Percentiles rank a stretch among this genome's conserved stretches.
Evolutionary conservation across 2,888 invertebrate species (phyloP).

Genomic region (Syrista parreyssii): DNA sequence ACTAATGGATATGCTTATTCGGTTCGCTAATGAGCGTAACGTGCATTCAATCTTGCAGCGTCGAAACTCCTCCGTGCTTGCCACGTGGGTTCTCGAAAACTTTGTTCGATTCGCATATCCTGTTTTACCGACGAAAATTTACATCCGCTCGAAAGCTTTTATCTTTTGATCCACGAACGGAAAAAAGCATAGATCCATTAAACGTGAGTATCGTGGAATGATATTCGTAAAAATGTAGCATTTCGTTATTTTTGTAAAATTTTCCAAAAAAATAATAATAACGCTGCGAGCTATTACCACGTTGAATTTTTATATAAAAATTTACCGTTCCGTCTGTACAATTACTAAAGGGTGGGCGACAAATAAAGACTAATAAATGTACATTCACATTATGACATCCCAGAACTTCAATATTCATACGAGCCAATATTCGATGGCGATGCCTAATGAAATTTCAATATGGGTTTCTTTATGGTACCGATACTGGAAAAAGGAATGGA

Average conservation of each 20-base stretch:
- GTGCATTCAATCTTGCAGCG: not conserved
- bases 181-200: not conserved
- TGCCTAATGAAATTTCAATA: not conserved
- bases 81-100: not conserved
- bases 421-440: not conserved
- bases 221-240: not conserved
- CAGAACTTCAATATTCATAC: not conserved
- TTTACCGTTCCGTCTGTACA: not conserved
- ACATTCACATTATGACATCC: not conserved
- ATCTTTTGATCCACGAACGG: not conserved
- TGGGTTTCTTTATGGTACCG: not conserved
- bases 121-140: not conserved
- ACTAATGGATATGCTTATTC: not conserved
- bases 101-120: not conserved
- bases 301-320: not conserved
- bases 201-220: not conserved
- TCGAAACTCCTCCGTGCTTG: not conserved
- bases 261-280: not conserved
- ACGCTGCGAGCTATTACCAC: too few relatives aligned
- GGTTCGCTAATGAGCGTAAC: not conserved
- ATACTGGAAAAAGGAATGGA: not conserved
- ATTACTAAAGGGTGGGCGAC: not conserved
- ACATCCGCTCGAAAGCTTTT: not conserved
- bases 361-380: not conserved
- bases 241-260: not conserved